Base-by-base conservation (phyloP, 1,140 invertebrate genomes). In the Prorops nasuta region DNA sequence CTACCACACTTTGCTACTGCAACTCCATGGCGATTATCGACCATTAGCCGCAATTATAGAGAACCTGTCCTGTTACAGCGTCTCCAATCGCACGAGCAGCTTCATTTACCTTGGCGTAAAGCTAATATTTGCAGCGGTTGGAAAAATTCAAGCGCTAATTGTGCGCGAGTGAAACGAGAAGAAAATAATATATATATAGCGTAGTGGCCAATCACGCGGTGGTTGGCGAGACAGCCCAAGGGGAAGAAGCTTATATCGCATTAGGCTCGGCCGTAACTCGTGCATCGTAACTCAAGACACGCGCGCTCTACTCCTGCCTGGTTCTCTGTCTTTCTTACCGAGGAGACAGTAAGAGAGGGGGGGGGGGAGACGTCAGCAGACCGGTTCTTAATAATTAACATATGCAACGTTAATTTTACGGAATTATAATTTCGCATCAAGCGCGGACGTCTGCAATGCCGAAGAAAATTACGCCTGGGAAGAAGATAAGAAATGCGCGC, bases 321-420 rank as follows among this genome's bases (percentile, higher is more conserved):
- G 12, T 38, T 9, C 41, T 36, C 12, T 18, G 19, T 28, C 24
- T 28, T 28, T 28, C 6, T 12, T 14, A 14, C n/a, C 22, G 39
- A 15, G 12, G 41, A 16, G 42, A 43, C 43, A 36, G 28, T 16
- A 35, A 28, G 53, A 36, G 49, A 61, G 49, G 45, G 46, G 17
- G 36, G 49, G 44, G 21, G 48, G 44, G 41, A 56, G 49, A n/a
- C n/a, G n/a, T n/a, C 24, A 17, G 22, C 32, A 38, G 58, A 72
- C 69, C 67, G 66, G 67, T 72, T 72, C 57, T 60, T 49, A 52
- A 64, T 67, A 72, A 72, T 72, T 70, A 72, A 72, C 67, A 67
- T 71, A 70, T 61, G 66, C 63, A 67, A 70, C 60, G 66, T 72
- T 72, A 72, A 72, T 72, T 72, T 72, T 69, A 72, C 67, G 64